Evolutionary conservation across 1,140 invertebrate species (phyloP).

Genomic region (Drosophila trapezifrons): DNA sequence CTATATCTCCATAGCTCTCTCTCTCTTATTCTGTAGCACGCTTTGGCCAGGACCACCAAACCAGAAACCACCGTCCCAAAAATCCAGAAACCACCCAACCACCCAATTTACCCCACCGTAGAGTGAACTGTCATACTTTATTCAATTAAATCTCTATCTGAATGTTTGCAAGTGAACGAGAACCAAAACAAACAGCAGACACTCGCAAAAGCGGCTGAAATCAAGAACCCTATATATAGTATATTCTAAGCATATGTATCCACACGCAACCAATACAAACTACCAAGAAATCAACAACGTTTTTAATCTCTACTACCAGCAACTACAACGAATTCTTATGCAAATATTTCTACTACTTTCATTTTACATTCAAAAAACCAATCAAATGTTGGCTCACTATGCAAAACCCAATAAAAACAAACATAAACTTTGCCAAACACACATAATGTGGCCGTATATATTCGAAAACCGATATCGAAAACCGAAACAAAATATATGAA

Average conservation of each 20-base stretch:
- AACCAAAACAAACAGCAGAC: slow-evolving; percentile 38
- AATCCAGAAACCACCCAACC: slow-evolving; percentile 24
- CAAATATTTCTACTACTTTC: slow-evolving; percentile 81
- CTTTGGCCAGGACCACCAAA: slow-evolving; percentile 46
- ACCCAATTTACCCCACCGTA: slow-evolving; percentile 34
- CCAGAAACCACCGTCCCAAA: background rate
- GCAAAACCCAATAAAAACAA: slow-evolving; percentile 46
- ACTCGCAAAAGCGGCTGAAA: slow-evolving; percentile 27
- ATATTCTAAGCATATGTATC: slow-evolving; percentile 22
- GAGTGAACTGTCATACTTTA: slow-evolving; percentile 57
- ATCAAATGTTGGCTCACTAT: slow-evolving; percentile 60
- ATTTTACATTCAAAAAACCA: slow-evolving; percentile 71
- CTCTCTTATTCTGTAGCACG: slow-evolving; percentile 45
- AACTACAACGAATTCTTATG: slow-evolving; percentile 77
- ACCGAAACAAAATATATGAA: slow-evolving; percentile 50
- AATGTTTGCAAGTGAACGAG: slow-evolving; percentile 68
- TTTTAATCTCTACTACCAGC: slow-evolving; percentile 58
- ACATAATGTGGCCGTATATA: slow-evolving; percentile 41
- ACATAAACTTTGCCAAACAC: slow-evolving; percentile 26
- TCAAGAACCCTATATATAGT: slow-evolving; percentile 28
- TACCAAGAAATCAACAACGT: slow-evolving; percentile 49
- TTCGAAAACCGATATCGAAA: slow-evolving; percentile 34
- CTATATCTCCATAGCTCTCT: slow-evolving; percentile 9
- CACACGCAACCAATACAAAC: slow-evolving; percentile 42
- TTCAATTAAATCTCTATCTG: slow-evolving; percentile 64